Evolutionary conservation across 2,797 vertebrate genomes (phyloP).

Genomic region (Melanotaenia boesemani): DNA sequence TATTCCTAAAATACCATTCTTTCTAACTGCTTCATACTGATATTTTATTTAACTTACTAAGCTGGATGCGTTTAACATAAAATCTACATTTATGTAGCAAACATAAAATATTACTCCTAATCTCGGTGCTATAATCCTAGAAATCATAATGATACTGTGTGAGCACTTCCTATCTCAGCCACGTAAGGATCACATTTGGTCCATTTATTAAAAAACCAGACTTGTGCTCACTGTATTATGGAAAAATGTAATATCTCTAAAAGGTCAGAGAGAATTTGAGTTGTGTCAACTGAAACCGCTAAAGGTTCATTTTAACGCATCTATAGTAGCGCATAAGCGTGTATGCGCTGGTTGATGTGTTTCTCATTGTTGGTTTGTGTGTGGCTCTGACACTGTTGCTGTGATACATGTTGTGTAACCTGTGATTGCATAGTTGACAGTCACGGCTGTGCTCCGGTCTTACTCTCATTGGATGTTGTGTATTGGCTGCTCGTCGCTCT

Average conservation of each 20-base stretch:
- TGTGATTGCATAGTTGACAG: conserved; percentile 21
- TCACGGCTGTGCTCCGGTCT: conserved; percentile 22
- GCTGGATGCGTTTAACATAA: conserved; percentile 7
- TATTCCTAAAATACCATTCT: neutral
- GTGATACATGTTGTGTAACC: conserved; percentile 51
- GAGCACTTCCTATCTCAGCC: conserved; percentile 42
- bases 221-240: conserved; percentile 12
- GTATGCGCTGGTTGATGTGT: conserved; percentile 21
- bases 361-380: conserved; percentile 29
- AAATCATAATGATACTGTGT: conserved; percentile 19
- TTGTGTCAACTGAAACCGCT: neutral
- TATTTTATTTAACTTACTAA: conserved; percentile 5
- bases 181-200: conserved; percentile 35
- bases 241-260: conserved; percentile 4
- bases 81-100: conserved; percentile 20
- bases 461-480: conserved; percentile 23
- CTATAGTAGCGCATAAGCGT: neutral
- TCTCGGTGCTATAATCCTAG: conserved; percentile 25
- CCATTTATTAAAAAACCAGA: conserved; percentile 44
- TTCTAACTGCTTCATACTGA: neutral
- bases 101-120: conserved; percentile 8
- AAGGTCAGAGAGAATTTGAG: conserved; percentile 28
- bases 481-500: conserved; percentile 18
- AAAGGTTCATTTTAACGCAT: conserved; percentile 14
- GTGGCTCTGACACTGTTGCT: conserved; percentile 28